Conservation (phyloP, 2,888 invertebrate species). For the Apodemia duryi region DNA sequence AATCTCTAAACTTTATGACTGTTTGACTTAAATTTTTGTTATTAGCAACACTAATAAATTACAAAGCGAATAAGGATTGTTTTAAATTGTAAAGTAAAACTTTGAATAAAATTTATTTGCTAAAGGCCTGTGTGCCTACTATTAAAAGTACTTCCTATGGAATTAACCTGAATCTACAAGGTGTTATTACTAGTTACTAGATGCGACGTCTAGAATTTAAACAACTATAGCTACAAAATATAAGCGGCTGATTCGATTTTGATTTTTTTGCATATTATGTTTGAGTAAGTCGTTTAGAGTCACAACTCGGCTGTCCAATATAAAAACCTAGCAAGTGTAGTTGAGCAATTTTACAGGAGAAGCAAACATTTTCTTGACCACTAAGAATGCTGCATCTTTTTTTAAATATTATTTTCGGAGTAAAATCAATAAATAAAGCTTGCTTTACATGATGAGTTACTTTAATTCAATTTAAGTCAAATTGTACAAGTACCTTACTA, state of each 20-base stretch:
- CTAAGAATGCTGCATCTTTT: neutral
- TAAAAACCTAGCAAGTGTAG: slow-evolving; percentile 1
- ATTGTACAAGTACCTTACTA: neutral
- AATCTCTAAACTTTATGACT: slow-evolving; percentile 33
- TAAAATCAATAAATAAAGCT: neutral
- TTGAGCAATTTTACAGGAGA: slow-evolving; percentile 7
- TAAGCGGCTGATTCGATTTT: too few relatives aligned
- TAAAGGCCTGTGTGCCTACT: too few relatives aligned
- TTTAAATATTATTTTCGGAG: neutral
- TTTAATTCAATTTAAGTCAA: slow-evolving; percentile 1
- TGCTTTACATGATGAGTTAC: neutral
- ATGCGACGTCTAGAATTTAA: too few relatives aligned
- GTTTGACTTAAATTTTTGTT: neutral
- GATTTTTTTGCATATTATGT: too few relatives aligned
- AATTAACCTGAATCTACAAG: too few relatives aligned
- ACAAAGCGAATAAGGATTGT: neutral
- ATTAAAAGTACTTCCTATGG: too few relatives aligned
- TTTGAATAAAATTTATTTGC: too few relatives aligned
- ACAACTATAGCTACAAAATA: too few relatives aligned
- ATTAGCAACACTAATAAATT: neutral
- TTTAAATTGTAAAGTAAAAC: neutral
- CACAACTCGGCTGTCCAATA: neutral
- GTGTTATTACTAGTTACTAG: too few relatives aligned
- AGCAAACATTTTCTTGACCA: neutral
- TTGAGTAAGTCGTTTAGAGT: too few relatives aligned